These are phyloP conservation scores for Gopherus flavomarginatus DNA, from an alignment of 2,113 vertebrate species.

Conservation along the genomic window DNA sequence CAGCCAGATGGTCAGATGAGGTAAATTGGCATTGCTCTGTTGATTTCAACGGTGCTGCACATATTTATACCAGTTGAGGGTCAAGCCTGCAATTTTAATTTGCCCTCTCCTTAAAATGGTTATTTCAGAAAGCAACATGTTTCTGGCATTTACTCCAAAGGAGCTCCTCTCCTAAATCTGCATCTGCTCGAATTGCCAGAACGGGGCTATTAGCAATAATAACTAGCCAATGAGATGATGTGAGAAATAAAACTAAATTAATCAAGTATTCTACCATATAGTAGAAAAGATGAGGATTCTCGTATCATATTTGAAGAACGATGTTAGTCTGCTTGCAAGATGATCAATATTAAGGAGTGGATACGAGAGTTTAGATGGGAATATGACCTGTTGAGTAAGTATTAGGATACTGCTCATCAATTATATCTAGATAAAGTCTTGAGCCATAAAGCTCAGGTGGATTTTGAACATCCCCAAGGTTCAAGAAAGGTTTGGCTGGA, in stretches of 20 bases:
- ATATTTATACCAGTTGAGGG: background rate
- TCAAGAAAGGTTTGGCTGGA: background rate
- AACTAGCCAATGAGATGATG: background rate
- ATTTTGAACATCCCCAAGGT: background rate
- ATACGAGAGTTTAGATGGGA: background rate
- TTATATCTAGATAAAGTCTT: background rate
- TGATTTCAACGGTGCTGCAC: background rate
- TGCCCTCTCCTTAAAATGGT: background rate
- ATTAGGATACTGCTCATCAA: background rate
- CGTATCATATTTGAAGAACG: background rate
- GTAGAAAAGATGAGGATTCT: background rate
- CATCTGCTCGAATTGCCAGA: background rate
- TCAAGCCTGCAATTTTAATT: background rate
- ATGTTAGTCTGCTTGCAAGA: background rate
- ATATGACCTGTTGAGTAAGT: background rate
- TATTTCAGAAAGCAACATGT: background rate
- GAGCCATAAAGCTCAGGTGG: background rate
- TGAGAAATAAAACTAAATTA: background rate
- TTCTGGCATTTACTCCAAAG: background rate
- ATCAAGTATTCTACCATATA: background rate
- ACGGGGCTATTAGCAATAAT: background rate
- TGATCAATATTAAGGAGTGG: background rate
- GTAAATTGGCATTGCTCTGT: background rate
- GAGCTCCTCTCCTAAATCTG: no score
- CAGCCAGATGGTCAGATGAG: background rate